Base-by-base conservation (phyloP, 2,888 invertebrate species). In the Latrodectus hesperus region DNA sequence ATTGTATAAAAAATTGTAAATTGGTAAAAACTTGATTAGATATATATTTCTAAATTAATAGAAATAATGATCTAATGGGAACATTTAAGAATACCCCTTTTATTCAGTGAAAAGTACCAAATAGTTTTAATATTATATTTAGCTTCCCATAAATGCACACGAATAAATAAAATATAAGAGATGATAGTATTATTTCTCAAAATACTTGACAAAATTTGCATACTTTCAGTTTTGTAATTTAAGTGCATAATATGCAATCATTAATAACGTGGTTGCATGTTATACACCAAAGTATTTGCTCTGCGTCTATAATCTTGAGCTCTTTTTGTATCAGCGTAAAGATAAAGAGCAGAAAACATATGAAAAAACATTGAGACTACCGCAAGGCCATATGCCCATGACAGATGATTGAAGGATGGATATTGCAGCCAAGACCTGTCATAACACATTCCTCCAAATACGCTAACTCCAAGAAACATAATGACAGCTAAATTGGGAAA, bases 341-440 rank as follows among this genome's bases (percentile, higher is more conserved):
- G 71, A 70, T 90, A 76, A 52, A 84, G 52, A 55, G 90, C 85
- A 55, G 90, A 85, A 67, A 89, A 74, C 12, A 77, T 60, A 17
- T 90, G 88, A 38, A 90, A 81, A 85, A 92, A 91, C 9, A 91
- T 91, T n/a, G 97, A 95, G 75, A 97, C 94, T 49, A 96, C 96
- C 53, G 96, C 96, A 91, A 98, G 94, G 22, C 96, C 97, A 92
- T 96, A 99, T 0, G 97, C 96, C 98, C 98, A 98, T 9, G 98
- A 97, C 3, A 98, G 93, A 90, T 97, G 97, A 93, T 98, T 98
- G 93, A 96, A 98, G 90, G 97, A 96, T 0, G 98, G 98, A 92
- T 98, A 97, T 93, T 98, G 95, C 64, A 98, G 93, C 98, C 98
- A 99, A 91, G 97, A 96, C 53, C 98, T 95, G 64, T 97, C 95